Evolutionary conservation across 64 coral and sea anemone species (phyloP), one percentile per base, ranked within the genome.

Genomic region (Montipora capricornis): DNA sequence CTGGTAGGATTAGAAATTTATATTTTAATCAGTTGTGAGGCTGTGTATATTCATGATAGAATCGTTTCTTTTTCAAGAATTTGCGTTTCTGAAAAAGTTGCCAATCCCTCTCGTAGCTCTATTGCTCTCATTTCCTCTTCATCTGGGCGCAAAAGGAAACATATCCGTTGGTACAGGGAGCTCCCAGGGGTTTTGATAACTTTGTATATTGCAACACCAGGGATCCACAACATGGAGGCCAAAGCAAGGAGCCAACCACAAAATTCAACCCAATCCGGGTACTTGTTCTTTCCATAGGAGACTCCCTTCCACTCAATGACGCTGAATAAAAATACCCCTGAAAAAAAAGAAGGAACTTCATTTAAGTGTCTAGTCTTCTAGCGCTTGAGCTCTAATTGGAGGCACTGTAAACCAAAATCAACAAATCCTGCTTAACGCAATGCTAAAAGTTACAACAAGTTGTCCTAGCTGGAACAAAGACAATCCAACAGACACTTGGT

Each of bases 191-290:
- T 55, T 5, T 20, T 74, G 14, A n/a, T 4, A 47, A 99, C 44
- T 79, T 94, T 92, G 89, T 96, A 99, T 4, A 96, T 22, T 2
- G 98, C 98, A 13, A 99, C 85, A 1, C 95, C 98, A 12, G 98
- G 98, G 29, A 99, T 96, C 89, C 83, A 99, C 73, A 99, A 4
- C 98, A 99, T 99, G 7, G 98, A 99, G 9, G 98, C 49, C 4
- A 99, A 81, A 13, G 98, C 98, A 15, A 99, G 83, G 26, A 94
- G 16, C 98, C 98, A 99, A 8, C 98, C 98, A 12, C 93, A 48
- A 52, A 92, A 94, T 68, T 99, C 98, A 5, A 92, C 98, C 95
- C 89, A 92, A 4, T 44, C 53, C 2, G 98, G 98, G 80, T 99
- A 99, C 47, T 96, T 62, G 68, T 99, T 96, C 0, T 87, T 52